A percentile compares a stretch with the other conserved stretches of the same genome.
Evolutionary conservation across 2,113 vertebrate species (phyloP).

Genomic region (Sylvietta virens): DNA sequence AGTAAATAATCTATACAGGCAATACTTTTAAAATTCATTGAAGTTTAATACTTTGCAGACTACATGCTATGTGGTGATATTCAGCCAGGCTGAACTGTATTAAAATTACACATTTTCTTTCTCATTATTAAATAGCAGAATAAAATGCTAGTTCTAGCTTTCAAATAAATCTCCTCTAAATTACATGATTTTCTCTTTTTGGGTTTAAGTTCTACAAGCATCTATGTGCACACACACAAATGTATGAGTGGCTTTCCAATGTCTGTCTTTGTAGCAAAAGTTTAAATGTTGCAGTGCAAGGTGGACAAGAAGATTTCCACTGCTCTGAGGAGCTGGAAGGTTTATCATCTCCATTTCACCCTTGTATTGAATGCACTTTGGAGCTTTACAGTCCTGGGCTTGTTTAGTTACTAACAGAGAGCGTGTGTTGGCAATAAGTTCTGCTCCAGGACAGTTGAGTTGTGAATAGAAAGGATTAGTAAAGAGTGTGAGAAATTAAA

Average conservation of each 20-base stretch:
- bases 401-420: not conserved
- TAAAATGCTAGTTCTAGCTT: not conserved
- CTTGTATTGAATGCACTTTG: not conserved
- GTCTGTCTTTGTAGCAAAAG: not conserved
- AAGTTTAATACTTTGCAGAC: not conserved
- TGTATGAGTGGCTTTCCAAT: not conserved
- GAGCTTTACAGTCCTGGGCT: not conserved
- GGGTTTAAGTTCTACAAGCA: not conserved
- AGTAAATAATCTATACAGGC: not conserved
- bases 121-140: not conserved
- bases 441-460: not conserved
- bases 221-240: accelerated
- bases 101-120: not conserved
- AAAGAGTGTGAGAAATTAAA: not conserved
- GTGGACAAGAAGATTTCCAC: not conserved
- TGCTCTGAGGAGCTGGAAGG: not conserved
- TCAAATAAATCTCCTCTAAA: not conserved
- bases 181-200: not conserved
- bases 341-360: not conserved
- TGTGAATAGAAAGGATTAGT: not conserved
- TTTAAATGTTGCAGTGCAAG: not conserved
- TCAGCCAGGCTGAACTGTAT: not conserved
- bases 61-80: not conserved
- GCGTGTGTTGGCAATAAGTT: accelerated
- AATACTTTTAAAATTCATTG: not conserved